phyloP scores from a whole-genome alignment of 2,113 vertebrate genomes.

The Actenoides hombroni region DNA sequence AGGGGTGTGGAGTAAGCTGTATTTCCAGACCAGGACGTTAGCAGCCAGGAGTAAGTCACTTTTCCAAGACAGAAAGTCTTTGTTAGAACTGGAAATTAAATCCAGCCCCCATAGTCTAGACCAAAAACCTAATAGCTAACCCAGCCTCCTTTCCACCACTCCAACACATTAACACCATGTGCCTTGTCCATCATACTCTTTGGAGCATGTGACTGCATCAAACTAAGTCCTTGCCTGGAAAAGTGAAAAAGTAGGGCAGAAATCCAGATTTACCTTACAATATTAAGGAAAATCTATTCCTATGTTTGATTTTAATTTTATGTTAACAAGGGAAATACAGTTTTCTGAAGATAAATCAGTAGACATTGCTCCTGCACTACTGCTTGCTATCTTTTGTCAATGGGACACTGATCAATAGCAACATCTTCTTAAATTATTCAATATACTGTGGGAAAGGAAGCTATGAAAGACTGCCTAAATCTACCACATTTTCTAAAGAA shows the following conservation, averaged over 20 bases:
- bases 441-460: neutral
- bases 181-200: neutral
- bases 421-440: neutral
- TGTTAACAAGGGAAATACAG: fast-evolving
- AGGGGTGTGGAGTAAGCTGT: neutral
- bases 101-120: neutral
- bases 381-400: neutral
- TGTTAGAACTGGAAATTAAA: neutral
- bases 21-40: neutral
- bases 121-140: neutral
- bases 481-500: neutral
- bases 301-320: neutral
- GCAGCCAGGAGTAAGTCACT: neutral
- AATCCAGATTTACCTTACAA: neutral
- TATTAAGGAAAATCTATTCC: neutral
- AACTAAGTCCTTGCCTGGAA: neutral
- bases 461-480: neutral
- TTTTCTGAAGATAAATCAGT: neutral
- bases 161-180: neutral
- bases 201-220: neutral
- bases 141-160: neutral
- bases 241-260: neutral
- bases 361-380: neutral
- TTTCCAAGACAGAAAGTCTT: neutral
- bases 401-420: neutral